These are phyloP conservation scores for Nephrotoma appendiculata DNA, from an alignment of 2,888 invertebrate genomes.

Conservation along the genomic window DNA sequence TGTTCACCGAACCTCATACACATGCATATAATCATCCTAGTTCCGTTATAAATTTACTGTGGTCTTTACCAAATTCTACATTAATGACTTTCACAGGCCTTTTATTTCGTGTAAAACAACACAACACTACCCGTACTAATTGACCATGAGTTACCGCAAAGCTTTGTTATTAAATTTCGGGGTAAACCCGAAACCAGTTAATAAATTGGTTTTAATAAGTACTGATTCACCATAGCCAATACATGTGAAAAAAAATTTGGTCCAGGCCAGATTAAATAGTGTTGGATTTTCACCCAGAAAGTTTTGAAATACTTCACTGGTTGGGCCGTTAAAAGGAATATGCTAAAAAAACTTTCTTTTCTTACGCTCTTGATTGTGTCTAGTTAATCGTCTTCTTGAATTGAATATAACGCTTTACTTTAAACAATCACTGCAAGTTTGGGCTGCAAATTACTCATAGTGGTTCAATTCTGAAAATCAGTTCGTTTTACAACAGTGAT, in stretches of 20 bases:
- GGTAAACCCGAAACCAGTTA: constrained; percentile 59
- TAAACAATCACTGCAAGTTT: constrained; percentile 78
- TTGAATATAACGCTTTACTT: constrained; percentile 77
- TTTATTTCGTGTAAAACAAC: too few relatives aligned
- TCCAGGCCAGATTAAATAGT: constrained; percentile 79
- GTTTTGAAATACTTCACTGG: constrained; percentile 68
- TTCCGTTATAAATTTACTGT: too few relatives aligned
- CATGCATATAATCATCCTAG: too few relatives aligned
- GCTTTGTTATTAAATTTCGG: constrained; percentile 89
- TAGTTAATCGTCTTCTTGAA: constrained; percentile 75
- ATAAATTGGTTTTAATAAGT: constrained; percentile 74
- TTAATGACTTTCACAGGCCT: too few relatives aligned
- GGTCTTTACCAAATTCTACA: too few relatives aligned
- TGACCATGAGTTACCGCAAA: constrained; percentile 83
- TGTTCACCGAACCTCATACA: too few relatives aligned
- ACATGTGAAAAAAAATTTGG: constrained; percentile 68
- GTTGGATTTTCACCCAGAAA: constrained; percentile 67
- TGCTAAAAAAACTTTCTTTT: too few relatives aligned
- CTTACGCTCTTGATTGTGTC: constrained; percentile 51
- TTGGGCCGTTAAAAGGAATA: constrained; percentile 54
- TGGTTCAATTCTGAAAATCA: constrained; percentile 78
- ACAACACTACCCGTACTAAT: constrained; percentile 46
- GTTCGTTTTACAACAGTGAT: constrained; percentile 83
- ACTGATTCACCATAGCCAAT: constrained; percentile 92
- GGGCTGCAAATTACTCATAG: constrained; percentile 87